phyloP scores from a whole-genome alignment of 1,140 invertebrate genomes.

The Lepidurus couesii region DNA sequence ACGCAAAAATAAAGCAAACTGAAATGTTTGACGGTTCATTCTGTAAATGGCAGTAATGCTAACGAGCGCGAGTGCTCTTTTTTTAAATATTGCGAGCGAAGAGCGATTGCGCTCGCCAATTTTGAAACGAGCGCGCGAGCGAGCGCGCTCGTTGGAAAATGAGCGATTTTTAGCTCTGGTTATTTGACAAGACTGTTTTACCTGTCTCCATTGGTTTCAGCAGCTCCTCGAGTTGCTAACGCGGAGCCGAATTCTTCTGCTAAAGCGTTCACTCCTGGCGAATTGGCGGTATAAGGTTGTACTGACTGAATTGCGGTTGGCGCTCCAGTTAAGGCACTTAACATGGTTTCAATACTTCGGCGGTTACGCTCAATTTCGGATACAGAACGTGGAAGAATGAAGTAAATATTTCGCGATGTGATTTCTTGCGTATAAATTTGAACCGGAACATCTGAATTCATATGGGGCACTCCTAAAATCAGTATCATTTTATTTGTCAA shows the following conservation, averaged over 20 bases:
- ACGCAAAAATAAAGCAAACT: no score
- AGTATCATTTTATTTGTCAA: background rate
- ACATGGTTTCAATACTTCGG: slow-evolving; percentile 60
- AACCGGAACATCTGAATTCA: slow-evolving; percentile 58
- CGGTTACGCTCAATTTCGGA: slow-evolving; percentile 57
- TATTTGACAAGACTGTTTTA: slow-evolving; percentile 37
- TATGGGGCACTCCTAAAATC: slow-evolving; percentile 57
- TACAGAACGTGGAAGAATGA: slow-evolving; percentile 60
- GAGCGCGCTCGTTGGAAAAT: no score
- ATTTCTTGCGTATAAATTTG: slow-evolving; percentile 61
- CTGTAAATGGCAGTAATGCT: no score
- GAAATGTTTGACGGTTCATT: no score
- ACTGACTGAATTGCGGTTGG: slow-evolving; percentile 66
- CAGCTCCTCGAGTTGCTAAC: slow-evolving; percentile 18
- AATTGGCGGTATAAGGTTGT: slow-evolving; percentile 54
- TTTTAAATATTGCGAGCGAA: no score
- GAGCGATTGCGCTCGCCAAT: no score
- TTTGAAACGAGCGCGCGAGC: no score
- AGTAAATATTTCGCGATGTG: slow-evolving; percentile 63
- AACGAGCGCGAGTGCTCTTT: no score
- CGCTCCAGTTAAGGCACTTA: slow-evolving; percentile 68
- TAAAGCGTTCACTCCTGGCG: slow-evolving; percentile 19
- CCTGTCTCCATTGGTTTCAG: slow-evolving; percentile 42
- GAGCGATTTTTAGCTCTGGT: no score
- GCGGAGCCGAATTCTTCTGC: background rate